Evolutionary conservation across 2,888 invertebrate species (phyloP), one percentile per base, ranked within the genome.

Genomic region (Acanthosepion lycidas): DNA sequence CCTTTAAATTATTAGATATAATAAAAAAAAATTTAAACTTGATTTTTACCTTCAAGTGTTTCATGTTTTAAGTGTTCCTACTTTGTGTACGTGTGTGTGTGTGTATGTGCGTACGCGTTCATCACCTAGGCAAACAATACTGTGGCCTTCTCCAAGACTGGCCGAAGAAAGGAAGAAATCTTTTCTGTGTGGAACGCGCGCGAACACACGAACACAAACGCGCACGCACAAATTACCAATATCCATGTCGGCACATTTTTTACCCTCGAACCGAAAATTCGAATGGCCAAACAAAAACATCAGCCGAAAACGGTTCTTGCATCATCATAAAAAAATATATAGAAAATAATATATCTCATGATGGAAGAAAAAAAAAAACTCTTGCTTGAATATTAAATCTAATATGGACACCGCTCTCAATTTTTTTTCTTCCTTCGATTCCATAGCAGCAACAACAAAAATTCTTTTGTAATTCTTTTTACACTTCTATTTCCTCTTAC

Each of bases 361-460:
- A n/a, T 78, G 23, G n/a, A 78, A 78, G n/a, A 78, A 78, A n/a
- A n/a, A 78, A 78, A n/a, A 33, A 5, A 15, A n/a, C 33, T 78
- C n/a, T 78, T 78, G 78, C 78, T 78, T n/a, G 78, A 78, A 78
- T 78, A 78, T 78, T 78, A 78, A 78, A 78, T 78, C 78, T 78
- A n/a, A 78, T 78, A 78, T 78, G n/a, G 78, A n/a, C 78, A 78
- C n/a, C 3, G 23, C 78, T 78, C 33, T 12, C 78, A 33, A 33
- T n/a, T 78, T 33, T 78, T n/a, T 23, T 33, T 78, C 33, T 78
- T 78, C 23, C 26, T 23, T 59, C 20, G 20, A 33, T 15, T 33
- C 78, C 8, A 78, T 20, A 59, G 59, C 59, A 59, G 59, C 59
- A 59, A 59, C 59, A 59, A 78, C 5, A 78, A 64, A 78, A n/a